Base-by-base conservation (phyloP, 2,888 invertebrate species). In the Drosophila pegasa region DNA sequence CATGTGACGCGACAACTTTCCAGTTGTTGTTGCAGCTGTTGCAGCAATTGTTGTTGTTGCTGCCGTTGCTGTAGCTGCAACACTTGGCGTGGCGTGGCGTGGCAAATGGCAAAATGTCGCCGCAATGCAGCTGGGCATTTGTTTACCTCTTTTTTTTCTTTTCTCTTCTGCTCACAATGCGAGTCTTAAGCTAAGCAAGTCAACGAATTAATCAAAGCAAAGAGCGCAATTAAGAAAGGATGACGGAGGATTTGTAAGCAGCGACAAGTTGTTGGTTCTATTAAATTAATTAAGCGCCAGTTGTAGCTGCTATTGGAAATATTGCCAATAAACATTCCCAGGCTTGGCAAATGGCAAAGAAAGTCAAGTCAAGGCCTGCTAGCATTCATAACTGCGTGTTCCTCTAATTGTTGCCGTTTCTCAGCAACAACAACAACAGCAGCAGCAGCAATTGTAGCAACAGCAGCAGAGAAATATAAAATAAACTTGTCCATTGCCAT, bases 1-100 rank as follows among this genome's bases (percentile, higher is more conserved):
- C 80, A 69, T 88, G 87, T 87, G 88, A 84, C 84, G 88, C 80
- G 84, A 87, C 88, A 85, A 85, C 88, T 83, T 88, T 88, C 80
- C 68, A 71, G 80, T 78, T 86, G 83, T 54, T 73, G 62, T 58
- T 60, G 55, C 60, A 37, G 37, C 51, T 37, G 50, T 35, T 29
- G 47, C 47, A 12, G n/a, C 27, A 27, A 12, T 18, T 38, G 38
- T n/a, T 20, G 38, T 20, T 67, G 71, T 58, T 55, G 75, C 40
- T 57, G 70, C 61, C 52, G 74, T 51, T 50, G 75, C 47, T 58
- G 71, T 62, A 58, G 85, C 59, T 77, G 80, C 78, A 76, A 74
- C 73, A 74, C 65, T 72, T 78, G 67, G 79, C 79, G 72, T 78
- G 82, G 76, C 80, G 76, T 78, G 67, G 79, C 79, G 72, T 78